Base-by-base conservation (phyloP, 1,140 invertebrate species). In the Anastrepha obliqua region DNA sequence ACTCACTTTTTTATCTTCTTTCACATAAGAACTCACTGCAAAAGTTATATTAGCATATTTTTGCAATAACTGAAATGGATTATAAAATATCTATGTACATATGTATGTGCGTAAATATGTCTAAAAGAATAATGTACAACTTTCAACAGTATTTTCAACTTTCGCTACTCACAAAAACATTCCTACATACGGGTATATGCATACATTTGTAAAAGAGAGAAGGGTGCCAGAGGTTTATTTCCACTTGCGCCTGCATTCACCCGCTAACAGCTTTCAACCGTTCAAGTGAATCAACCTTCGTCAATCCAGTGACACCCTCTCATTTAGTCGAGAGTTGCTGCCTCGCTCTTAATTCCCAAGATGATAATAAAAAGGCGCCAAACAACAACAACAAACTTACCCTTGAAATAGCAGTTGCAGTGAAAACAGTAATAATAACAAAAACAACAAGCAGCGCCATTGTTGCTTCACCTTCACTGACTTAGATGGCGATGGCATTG, bases 21-120 rank as follows among this genome's bases (percentile, higher is more conserved):
- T 67, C 29, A 17, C 5, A 67, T 29, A 29, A 74, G 15, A n/a
- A 85, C 17, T 60, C 7, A 85, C 15, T 86, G 59, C 59, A 88
- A 88, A 89, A 91, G 90, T 90, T 90, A 91, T 89, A 92, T 92
- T 92, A 91, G 91, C 91, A 92, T 92, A 92, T 92, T 92, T 91
- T 90, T 88, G 91, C 91, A 92, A 92, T 92, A 92, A 92, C 92
- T 90, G 90, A 92, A 92, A 92, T 92, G 91, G 91, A 89, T 90
- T 90, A 90, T 89, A 92, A 90, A 92, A 90, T 86, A 90, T 70
- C 51, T 55, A 15, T 74, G 42, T 44, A 62, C 60, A 8, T 17
- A 62, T 17, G 4, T 62, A 62, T 62, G 13, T 62, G 7, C 15
- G 67, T 47, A 15, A 11, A 17, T 74, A 15, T 74, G 13, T 29